Conservation (phyloP, 2,113 vertebrate species). For the Leptodactylus fuscus region DNA sequence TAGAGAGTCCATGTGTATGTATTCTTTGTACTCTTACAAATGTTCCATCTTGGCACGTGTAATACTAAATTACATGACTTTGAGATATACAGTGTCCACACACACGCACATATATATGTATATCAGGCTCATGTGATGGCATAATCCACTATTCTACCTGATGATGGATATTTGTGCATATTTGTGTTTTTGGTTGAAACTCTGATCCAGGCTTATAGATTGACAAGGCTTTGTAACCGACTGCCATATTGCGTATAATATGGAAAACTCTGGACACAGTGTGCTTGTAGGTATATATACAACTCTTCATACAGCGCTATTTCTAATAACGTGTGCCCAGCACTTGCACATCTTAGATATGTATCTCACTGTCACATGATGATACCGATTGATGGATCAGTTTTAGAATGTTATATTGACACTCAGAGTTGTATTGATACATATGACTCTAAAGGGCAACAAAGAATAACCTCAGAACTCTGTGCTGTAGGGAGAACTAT, state of each 20-base stretch:
- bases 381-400: not conserved
- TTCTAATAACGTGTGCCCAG: constrained; percentile 36
- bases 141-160: constrained; percentile 33
- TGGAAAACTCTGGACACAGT: constrained; percentile 43
- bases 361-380: not conserved
- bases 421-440: not conserved
- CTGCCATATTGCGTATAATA: not conserved
- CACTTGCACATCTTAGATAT: constrained; percentile 21
- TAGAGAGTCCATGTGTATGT: constrained; percentile 9
- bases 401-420: not conserved
- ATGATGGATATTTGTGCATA: constrained; percentile 35
- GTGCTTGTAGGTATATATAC: constrained; percentile 52
- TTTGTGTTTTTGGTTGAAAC: constrained; percentile 26
- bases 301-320: constrained; percentile 42
- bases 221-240: not conserved
- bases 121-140: not conserved
- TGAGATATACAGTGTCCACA: constrained; percentile 39
- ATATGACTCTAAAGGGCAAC: not conserved
- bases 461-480: constrained; percentile 19
- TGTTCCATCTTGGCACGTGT: constrained; percentile 17
- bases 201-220: not conserved
- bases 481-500: constrained; percentile 20
- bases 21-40: not conserved
- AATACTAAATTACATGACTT: constrained; percentile 26
- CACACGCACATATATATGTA: constrained; percentile 15